A percentile compares a stretch with the other conserved stretches of the same genome.
These are phyloP conservation scores for Caenorhabditis panamensis DNA, from an alignment of 2,888 invertebrate genomes.

Conservation along the genomic window DNA sequence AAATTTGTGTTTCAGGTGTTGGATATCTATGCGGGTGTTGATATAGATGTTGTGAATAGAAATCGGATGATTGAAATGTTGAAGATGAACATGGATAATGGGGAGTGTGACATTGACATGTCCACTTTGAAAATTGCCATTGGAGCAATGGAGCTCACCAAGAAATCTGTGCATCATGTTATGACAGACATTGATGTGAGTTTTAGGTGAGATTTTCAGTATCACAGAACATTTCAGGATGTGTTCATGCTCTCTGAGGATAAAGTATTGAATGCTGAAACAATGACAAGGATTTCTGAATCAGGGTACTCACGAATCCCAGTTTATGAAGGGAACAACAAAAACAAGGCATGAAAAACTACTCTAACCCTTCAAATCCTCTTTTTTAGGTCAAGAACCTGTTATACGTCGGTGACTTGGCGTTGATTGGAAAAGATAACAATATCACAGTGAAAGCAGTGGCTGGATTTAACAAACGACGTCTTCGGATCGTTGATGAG, in stretches of 20 bases:
- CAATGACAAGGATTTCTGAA: slow-evolving; percentile 96
- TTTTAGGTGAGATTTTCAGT: background rate
- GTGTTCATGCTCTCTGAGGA: slow-evolving; percentile 95
- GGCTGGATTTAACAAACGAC: slow-evolving; percentile 88
- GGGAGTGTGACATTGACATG: slow-evolving; percentile 67
- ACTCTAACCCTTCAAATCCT: background rate
- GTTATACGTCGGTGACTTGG: slow-evolving; percentile 97
- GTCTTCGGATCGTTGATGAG: slow-evolving; percentile 95
- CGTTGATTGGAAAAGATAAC: slow-evolving; percentile 98
- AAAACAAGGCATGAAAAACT: slow-evolving; percentile 36
- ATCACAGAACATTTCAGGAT: slow-evolving; percentile 85
- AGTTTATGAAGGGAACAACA: slow-evolving; percentile 92
- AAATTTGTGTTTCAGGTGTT: slow-evolving; percentile 26
- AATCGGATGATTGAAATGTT: slow-evolving; percentile 87
- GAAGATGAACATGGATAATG: slow-evolving; percentile 86
- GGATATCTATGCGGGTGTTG: slow-evolving; percentile 54
- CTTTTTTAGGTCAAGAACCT: slow-evolving; percentile 75
- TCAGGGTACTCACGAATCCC: slow-evolving; percentile 93
- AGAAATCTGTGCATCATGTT: slow-evolving; percentile 93
- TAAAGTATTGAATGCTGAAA: slow-evolving; percentile 92
- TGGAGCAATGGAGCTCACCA: slow-evolving; percentile 94
- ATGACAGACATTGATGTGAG: slow-evolving; percentile 92
- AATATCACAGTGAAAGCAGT: slow-evolving; percentile 84
- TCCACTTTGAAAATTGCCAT: slow-evolving; percentile 78
- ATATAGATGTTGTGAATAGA: slow-evolving; percentile 51